Evolutionary conservation across 37 sponge, comb jelly and placozoan genomes (phyloP).

Genomic region (Eunapius fragilis): DNA sequence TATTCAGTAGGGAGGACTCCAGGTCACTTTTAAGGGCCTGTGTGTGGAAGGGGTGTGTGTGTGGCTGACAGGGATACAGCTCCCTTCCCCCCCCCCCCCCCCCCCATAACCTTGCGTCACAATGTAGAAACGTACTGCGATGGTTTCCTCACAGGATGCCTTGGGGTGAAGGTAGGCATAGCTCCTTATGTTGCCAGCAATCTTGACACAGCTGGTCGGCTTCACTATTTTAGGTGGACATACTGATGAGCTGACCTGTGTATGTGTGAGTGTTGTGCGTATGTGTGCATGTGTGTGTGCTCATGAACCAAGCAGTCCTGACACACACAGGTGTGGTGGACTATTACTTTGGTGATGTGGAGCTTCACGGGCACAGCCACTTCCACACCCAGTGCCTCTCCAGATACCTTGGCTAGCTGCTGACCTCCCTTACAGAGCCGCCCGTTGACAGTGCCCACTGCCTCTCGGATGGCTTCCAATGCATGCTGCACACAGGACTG

Average conservation of each 20-base stretch:
- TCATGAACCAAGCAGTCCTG: background rate
- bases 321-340: no score
- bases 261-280: conserved; percentile 13
- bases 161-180: background rate
- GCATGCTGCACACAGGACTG: background rate
- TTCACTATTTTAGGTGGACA: background rate
- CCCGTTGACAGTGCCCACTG: background rate
- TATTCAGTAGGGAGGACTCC: background rate
- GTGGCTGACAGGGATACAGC: background rate
- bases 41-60: no score
- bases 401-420: background rate
- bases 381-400: background rate
- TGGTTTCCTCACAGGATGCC: background rate
- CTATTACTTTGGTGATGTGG: background rate
- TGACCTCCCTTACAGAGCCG: background rate
- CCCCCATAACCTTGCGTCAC: no score
- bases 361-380: background rate
- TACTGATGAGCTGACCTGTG: background rate
- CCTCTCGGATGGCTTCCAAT: background rate
- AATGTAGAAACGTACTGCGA: background rate
- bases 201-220: background rate
- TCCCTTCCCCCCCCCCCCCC: background rate
- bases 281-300: background rate
- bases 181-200: background rate
- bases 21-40: background rate